Evolutionary conservation across 2,797 vertebrate species (phyloP), one percentile per base, ranked within the genome.

Genomic region (Halcyon chelicuti): DNA sequence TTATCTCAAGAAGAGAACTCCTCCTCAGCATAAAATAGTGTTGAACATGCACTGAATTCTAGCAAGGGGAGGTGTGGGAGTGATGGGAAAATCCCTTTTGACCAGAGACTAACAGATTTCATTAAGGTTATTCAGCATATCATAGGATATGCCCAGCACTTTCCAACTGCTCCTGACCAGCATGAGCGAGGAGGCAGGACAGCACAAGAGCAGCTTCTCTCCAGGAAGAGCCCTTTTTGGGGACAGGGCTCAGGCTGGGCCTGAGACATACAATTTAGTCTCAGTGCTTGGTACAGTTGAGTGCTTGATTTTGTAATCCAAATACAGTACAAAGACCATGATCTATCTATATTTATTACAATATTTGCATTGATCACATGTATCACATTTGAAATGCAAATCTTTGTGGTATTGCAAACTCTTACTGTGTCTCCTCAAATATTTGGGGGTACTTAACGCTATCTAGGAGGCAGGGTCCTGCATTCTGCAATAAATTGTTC

Each of bases 41-140:
- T 81, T 49, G 23, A 77, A 33, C 0, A 0, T 51, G 33, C 16
- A 33, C 21, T 68, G 29, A 3, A 2, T 84, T 15, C 25, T 39
- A 51, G 55, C 37, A 79, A 47, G 5, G 4, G 17, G 16, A 62
- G 20, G 5, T 58, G 26, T 66, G 12, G 19, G 46, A 61, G 28
- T n/a, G 62, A 21, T 66, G n/a, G 20, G 47, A 73, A 68, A 62
- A 65, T 62, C 46, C 7, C 1, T 28, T 81, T 23, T 66, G 54
- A 42, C 15, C 23, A 40, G 57, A 86, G 22, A 17, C 31, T 25
- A 44, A 21, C 47, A 62, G 47, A 49, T 76, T 86, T 71, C 29
- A 22, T 29, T 46, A 37, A 20, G 25, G 1, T 67, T 79, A n/a
- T 40, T 73, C 55, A 61, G 42, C 28, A 29, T 60, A 47, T 42